phyloP scores from a whole-genome alignment of 1,140 invertebrate species.

The Neoseiulus cucumeris region DNA sequence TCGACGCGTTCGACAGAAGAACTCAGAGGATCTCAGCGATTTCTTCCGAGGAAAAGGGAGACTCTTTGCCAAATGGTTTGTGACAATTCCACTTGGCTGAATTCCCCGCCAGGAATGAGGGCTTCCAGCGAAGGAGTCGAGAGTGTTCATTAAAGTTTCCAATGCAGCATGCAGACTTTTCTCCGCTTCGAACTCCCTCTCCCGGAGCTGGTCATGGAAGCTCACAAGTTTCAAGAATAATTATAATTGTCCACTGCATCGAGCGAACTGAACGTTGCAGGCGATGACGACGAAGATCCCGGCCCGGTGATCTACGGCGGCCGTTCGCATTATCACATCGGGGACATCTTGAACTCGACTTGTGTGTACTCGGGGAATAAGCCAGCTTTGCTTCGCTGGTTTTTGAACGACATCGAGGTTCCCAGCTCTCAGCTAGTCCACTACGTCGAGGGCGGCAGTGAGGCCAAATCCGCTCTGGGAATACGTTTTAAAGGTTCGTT shows the following conservation, averaged over 20 bases:
- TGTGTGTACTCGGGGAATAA: neutral
- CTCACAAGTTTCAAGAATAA: too few species aligned
- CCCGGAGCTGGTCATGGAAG: too few species aligned
- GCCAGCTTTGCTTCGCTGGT: neutral
- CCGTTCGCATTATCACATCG: constrained; percentile 4
- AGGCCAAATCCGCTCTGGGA: neutral
- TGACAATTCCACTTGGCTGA: too few species aligned
- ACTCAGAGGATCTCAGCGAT: neutral
- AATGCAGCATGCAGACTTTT: too few species aligned
- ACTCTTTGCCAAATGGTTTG: too few species aligned
- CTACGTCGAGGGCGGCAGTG: neutral
- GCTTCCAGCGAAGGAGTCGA: too few species aligned
- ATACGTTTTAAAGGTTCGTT: neutral
- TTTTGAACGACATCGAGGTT: neutral
- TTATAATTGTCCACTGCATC: too few species aligned
- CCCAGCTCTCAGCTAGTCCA: neutral
- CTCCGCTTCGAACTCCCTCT: too few species aligned
- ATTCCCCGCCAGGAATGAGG: too few species aligned
- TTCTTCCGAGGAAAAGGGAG: too few species aligned
- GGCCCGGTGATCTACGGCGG: constrained; percentile 2
- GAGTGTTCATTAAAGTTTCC: too few species aligned
- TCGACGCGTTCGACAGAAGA: neutral
- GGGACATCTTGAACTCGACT: neutral
- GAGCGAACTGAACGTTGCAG: too few species aligned
- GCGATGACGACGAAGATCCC: neutral